Conservation (phyloP, 2,797 vertebrate genomes). For the Anabacerthia variegaticeps region DNA sequence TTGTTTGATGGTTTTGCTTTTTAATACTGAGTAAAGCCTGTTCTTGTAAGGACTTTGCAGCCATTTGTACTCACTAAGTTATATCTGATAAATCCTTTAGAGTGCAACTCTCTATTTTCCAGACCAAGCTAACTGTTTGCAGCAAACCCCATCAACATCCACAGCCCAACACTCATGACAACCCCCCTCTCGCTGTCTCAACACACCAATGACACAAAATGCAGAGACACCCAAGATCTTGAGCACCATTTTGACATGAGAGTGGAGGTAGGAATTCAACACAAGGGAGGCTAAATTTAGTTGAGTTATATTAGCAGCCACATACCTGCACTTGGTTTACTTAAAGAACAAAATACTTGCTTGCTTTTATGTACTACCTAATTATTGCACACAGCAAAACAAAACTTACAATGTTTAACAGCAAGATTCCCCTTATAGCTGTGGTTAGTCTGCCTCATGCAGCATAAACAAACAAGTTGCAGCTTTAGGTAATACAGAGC, state of each 20-base stretch:
- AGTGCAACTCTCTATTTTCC: background rate
- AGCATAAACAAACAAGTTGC: background rate
- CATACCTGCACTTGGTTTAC: background rate
- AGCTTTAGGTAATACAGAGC: background rate
- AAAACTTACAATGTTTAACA: background rate
- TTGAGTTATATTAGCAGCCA: background rate
- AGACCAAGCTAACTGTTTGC: background rate
- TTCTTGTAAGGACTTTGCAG: background rate
- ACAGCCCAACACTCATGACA: background rate
- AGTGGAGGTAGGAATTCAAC: fast-evolving
- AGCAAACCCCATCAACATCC: background rate
- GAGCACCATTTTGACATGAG: fast-evolving
- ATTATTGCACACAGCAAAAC: background rate
- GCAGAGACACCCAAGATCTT: background rate
- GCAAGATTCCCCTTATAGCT: background rate
- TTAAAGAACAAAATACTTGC: background rate
- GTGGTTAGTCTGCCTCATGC: background rate
- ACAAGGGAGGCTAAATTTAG: background rate
- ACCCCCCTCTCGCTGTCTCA: background rate
- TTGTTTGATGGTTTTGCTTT: background rate
- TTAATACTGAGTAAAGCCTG: background rate
- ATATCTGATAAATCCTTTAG: background rate
- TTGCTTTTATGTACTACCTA: background rate
- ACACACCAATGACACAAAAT: background rate
- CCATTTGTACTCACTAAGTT: background rate